phyloP scores from a whole-genome alignment of 2,113 vertebrate genomes.

The Erythrolamprus reginae region DNA sequence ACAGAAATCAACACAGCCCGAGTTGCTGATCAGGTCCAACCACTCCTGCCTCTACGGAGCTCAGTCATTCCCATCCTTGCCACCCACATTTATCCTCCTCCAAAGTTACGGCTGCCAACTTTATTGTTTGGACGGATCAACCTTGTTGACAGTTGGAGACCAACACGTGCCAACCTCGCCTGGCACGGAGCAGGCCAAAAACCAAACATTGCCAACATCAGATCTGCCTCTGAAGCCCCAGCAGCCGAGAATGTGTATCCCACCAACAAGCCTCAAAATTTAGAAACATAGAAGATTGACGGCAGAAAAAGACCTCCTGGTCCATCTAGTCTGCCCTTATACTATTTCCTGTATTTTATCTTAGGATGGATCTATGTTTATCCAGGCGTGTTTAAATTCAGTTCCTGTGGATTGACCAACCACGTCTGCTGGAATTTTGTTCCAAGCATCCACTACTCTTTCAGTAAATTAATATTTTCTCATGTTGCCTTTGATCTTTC shows the following conservation, averaged over 20 bases:
- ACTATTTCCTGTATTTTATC: too few relatives aligned
- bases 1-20: neutral
- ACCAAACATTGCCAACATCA: neutral
- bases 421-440: too few relatives aligned
- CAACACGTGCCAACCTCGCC: neutral
- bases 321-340: too few relatives aligned
- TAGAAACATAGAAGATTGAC: too few relatives aligned
- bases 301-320: too few relatives aligned
- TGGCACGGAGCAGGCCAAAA: neutral
- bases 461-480: too few relatives aligned
- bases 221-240: neutral
- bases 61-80: neutral
- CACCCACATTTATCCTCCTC: neutral
- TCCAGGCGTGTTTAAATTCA: too few relatives aligned
- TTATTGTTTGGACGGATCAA: neutral
- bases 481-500: too few relatives aligned
- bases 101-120: neutral
- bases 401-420: too few relatives aligned
- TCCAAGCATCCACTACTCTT: too few relatives aligned
- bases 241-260: neutral
- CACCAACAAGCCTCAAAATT: neutral
- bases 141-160: neutral
- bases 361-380: too few relatives aligned
- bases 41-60: accelerated
- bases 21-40: neutral